These are phyloP conservation scores for Malurus elegans DNA, from an alignment of 2,113 vertebrate genomes.

Conservation along the genomic window DNA sequence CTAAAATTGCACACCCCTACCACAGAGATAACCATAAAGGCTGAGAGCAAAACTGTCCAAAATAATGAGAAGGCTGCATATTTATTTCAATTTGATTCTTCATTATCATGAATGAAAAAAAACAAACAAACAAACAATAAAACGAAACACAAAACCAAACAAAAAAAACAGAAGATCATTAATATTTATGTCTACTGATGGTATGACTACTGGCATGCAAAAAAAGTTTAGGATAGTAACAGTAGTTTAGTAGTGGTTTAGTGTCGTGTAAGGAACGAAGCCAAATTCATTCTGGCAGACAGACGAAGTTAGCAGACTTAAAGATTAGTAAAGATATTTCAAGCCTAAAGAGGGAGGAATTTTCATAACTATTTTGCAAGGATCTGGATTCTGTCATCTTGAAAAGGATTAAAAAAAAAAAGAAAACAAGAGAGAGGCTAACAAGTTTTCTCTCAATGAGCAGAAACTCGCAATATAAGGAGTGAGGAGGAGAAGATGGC, in stretches of 20 bases:
- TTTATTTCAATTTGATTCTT: not conserved
- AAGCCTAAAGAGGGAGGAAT: not conserved
- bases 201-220: not conserved
- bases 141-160: not conserved
- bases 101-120: not conserved
- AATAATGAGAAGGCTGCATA: not conserved
- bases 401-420: not conserved
- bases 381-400: not conserved
- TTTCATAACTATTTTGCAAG: not conserved
- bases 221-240: not conserved
- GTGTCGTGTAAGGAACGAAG: not conserved
- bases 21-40: not conserved
- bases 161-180: not conserved
- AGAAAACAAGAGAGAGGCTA: rapidly evolving
- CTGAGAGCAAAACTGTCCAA: not conserved
- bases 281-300: constrained; percentile 3
- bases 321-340: not conserved
- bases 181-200: not conserved
- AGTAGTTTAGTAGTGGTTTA: not conserved
- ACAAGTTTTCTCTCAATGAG: not conserved
- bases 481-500: not conserved
- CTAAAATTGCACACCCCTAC: not conserved
- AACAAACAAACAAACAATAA: rapidly evolving
- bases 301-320: not conserved
- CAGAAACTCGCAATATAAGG: not conserved